Percentiles rank a stretch among this genome's conserved stretches.
Conservation (phyloP, 1,140 invertebrate genomes). For the Magallana ariakensis region DNA sequence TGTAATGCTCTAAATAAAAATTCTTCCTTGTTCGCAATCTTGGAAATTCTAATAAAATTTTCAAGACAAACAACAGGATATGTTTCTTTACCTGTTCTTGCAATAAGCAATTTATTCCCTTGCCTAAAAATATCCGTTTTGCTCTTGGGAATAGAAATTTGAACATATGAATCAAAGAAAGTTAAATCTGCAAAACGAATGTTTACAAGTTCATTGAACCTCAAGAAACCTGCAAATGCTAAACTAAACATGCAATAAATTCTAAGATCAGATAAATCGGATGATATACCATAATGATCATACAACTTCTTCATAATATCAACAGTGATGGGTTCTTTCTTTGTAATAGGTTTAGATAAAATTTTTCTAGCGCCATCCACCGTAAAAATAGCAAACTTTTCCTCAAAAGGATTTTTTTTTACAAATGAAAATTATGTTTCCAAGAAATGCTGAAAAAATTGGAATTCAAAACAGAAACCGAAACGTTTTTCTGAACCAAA, state of each 20-base stretch:
- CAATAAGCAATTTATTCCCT: background rate
- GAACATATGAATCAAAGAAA: background rate
- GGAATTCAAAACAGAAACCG: constrained; percentile 1
- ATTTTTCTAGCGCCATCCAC: background rate
- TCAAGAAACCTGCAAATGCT: background rate
- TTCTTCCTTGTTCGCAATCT: background rate
- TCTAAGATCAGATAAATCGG: background rate
- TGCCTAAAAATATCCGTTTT: background rate
- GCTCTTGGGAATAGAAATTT: background rate
- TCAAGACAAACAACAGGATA: background rate
- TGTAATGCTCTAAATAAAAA: background rate
- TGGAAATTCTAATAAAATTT: background rate
- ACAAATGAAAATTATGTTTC: background rate
- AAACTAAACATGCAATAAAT: constrained; percentile 20
- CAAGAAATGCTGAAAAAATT: constrained; percentile 1
- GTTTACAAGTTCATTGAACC: background rate
- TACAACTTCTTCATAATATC: background rate
- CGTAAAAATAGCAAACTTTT: background rate
- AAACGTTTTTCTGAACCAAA: constrained; percentile 10
- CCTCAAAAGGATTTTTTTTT: background rate
- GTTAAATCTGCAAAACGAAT: background rate
- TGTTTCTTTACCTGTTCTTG: background rate
- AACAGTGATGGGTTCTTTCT: background rate
- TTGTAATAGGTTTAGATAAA: background rate
- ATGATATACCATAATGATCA: background rate